Conservation (phyloP, 2,113 vertebrate species). For the Etia nguti region DNA sequence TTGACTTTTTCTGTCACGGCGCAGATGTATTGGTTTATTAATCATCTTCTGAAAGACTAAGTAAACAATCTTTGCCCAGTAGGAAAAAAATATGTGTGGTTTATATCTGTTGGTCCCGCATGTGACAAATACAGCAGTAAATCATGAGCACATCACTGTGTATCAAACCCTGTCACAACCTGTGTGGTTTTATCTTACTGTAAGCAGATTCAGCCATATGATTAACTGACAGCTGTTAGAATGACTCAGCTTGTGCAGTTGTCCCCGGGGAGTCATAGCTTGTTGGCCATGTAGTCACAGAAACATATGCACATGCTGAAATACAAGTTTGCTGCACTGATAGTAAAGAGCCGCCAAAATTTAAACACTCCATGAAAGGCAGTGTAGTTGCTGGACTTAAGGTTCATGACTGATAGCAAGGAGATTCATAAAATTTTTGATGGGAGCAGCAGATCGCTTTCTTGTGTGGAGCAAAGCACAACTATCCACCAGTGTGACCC, state of each 20-base stretch:
- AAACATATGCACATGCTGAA: not conserved
- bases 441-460: not conserved
- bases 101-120: not conserved
- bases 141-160: not conserved
- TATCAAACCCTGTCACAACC: not conserved
- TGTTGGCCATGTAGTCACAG: not conserved
- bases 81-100: not conserved
- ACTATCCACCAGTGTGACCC: not conserved
- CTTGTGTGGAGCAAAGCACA: not conserved
- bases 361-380: not conserved
- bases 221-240: not conserved
- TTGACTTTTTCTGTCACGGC: not conserved
- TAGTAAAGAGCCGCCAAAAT: not conserved
- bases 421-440: not conserved
- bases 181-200: not conserved
- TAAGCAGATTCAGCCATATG: not conserved
- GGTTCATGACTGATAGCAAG: not conserved
- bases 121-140: not conserved
- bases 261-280: not conserved
- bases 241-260: not conserved
- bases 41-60: slow-evolving; percentile 14
- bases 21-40: slow-evolving; percentile 13
- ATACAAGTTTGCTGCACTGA: not conserved
- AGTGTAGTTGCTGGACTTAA: not conserved
- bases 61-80: not conserved